Evolutionary conservation across 2,888 invertebrate species (phyloP).

Genomic region (Leptinotarsa rubiginosa): DNA sequence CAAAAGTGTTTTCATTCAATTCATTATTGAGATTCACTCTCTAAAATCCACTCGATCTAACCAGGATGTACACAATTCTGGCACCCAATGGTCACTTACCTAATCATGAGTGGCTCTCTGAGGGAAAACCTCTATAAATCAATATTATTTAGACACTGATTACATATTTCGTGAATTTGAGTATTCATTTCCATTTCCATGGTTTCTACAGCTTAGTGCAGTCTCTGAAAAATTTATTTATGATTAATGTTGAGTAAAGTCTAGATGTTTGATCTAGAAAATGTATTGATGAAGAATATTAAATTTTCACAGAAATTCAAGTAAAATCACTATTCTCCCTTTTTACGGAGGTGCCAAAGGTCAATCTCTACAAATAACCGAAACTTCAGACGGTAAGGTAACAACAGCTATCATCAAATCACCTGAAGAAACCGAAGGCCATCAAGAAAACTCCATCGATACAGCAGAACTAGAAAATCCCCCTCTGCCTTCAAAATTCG

Average conservation of each 20-base stretch:
- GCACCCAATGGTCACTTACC: too few relatives aligned
- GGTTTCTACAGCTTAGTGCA: too few relatives aligned
- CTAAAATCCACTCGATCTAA: too few relatives aligned
- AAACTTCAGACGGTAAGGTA: conserved; percentile 68
- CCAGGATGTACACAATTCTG: too few relatives aligned
- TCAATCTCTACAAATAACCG: conserved; percentile 74
- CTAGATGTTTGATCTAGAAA: background rate
- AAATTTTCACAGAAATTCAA: conserved; percentile 35
- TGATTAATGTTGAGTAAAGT: background rate
- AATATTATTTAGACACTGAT: too few relatives aligned
- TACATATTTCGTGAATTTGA: too few relatives aligned
- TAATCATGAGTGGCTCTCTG: too few relatives aligned
- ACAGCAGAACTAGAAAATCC: conserved; percentile 61
- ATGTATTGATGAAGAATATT: background rate
- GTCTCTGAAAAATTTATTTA: too few relatives aligned
- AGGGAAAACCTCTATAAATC: too few relatives aligned
- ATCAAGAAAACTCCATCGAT: conserved; percentile 42
- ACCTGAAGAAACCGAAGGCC: conserved; percentile 42
- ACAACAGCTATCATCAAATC: conserved; percentile 64
- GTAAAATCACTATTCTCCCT: conserved; percentile 67
- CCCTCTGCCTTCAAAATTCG: conserved; percentile 58
- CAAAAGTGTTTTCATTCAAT: too few relatives aligned
- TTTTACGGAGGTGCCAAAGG: conserved; percentile 82
- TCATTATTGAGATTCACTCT: too few relatives aligned
- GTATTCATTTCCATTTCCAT: too few relatives aligned